These are phyloP conservation scores for Orthosia gothica DNA, from an alignment of 2,888 invertebrate genomes.

Conservation along the genomic window DNA sequence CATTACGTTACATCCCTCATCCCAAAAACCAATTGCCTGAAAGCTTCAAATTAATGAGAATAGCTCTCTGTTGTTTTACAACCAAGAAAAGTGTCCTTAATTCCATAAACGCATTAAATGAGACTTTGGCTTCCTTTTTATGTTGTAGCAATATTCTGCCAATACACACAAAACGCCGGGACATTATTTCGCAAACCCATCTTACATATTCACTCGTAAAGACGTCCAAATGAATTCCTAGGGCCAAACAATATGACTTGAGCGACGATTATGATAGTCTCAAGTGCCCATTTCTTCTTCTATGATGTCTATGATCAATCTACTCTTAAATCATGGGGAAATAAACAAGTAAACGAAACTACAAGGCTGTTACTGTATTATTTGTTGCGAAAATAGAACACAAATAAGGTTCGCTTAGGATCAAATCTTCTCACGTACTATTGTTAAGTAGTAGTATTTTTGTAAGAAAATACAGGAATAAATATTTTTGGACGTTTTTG, in stretches of 20 bases:
- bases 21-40: too few species aligned
- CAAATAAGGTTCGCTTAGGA: constrained; percentile 16
- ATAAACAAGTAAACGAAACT: constrained; percentile 13
- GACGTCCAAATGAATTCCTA: constrained; percentile 13
- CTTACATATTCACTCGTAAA: neutral
- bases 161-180: neutral
- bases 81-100: neutral
- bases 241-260: neutral
- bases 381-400: constrained; percentile 5
- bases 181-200: neutral
- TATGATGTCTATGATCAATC: constrained; percentile 15
- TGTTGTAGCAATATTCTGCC: neutral
- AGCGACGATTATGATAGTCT: constrained; percentile 32
- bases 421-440: constrained; percentile 42
- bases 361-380: neutral
- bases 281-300: constrained; percentile 22
- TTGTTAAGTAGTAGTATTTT: constrained; percentile 22
- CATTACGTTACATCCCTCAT: too few species aligned
- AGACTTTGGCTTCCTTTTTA: neutral
- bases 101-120: neutral
- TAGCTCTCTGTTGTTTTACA: neutral
- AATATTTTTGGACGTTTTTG: neutral
- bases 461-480: too few species aligned
- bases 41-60: too few species aligned
- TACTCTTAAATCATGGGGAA: constrained; percentile 20